phyloP scores from a whole-genome alignment of 2,797 vertebrate species.

The Siniperca undulata region DNA sequence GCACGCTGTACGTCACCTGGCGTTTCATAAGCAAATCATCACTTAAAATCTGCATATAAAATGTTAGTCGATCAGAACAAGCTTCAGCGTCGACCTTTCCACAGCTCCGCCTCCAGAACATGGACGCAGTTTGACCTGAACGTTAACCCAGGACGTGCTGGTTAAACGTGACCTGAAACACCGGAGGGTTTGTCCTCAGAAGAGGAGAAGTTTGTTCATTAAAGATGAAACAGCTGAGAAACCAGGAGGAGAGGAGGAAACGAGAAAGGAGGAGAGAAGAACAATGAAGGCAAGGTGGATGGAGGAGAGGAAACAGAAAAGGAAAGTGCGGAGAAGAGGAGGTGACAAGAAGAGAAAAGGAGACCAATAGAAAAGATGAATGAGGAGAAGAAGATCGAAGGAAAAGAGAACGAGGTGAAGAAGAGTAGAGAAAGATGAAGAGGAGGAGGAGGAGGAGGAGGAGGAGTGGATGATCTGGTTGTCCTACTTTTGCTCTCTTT shows the following conservation, averaged over 20 bases:
- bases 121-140: no score
- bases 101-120: no score
- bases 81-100: no score
- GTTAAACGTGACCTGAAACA: no score
- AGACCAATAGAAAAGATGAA: neutral
- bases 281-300: no score
- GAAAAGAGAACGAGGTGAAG: neutral
- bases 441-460: neutral
- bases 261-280: fast-evolving
- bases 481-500: constrained; percentile 48
- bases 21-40: no score
- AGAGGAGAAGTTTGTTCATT: no score
- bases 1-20: no score
- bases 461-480: constrained; percentile 12
- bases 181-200: no score
- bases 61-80: no score
- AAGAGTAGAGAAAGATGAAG: neutral
- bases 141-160: no score
- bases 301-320: neutral
- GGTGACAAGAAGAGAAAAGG: neutral
- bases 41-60: neutral
- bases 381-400: neutral
- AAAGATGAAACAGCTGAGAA: no score
- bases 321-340: neutral
- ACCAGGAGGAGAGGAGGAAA: neutral